Percentiles rank a stretch among this genome's conserved stretches.
Evolutionary conservation across 2,888 invertebrate species (phyloP).

Genomic region (Diarsia brunnea): DNA sequence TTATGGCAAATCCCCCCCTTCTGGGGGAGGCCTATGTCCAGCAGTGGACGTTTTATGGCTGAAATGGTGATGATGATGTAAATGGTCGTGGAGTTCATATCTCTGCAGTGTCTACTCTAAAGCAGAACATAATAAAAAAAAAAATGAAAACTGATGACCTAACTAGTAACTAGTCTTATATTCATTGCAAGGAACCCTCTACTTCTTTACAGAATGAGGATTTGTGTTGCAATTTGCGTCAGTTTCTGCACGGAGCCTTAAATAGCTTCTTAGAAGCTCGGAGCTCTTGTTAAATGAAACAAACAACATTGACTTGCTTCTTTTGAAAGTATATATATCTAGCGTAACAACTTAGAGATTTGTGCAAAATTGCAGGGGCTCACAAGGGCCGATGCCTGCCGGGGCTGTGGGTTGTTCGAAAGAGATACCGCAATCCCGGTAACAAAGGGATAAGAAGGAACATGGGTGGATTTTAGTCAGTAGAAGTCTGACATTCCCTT

Average conservation of each 20-base stretch:
- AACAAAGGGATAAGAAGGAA: no score
- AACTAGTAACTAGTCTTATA: not conserved
- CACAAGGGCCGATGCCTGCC: no score
- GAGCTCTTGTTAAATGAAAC: slow-evolving; percentile 21
- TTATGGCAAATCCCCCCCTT: no score
- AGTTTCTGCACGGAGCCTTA: slow-evolving; percentile 29
- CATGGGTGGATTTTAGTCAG: no score
- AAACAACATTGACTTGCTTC: slow-evolving; percentile 32
- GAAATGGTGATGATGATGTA: no score
- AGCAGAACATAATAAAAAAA: not conserved
- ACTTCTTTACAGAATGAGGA: slow-evolving; percentile 17
- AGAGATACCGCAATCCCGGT: no score
- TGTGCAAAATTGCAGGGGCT: no score
- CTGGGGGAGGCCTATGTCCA: no score
- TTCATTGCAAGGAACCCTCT: not conserved
- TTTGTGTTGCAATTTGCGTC: slow-evolving; percentile 26
- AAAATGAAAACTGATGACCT: slow-evolving; percentile 7
- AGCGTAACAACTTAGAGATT: not conserved
- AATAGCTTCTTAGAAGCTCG: slow-evolving; percentile 19
- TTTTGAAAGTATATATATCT: slow-evolving; percentile 22
- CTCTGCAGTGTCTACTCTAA: not conserved
- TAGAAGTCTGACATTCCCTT: no score
- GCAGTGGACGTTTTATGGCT: no score
- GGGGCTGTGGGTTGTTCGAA: no score
- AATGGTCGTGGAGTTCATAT: no score